These are phyloP conservation scores for Coronaproctus castanopsis DNA, from an alignment of 2,888 invertebrate genomes.

Conservation along the genomic window DNA sequence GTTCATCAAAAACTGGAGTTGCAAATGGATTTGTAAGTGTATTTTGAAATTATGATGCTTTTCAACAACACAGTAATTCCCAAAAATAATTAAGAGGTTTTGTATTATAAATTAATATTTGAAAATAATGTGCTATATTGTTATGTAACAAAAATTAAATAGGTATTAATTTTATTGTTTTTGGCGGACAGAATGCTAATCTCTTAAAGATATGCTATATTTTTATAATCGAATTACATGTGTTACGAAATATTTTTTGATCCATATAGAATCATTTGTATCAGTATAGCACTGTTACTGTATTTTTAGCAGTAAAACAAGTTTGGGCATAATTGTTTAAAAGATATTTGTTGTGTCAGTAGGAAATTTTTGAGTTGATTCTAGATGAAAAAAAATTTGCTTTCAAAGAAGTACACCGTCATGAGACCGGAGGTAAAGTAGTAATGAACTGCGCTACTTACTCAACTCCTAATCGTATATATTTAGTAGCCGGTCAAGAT, in stretches of 20 bases:
- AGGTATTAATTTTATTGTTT: too few relatives aligned
- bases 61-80: neutral
- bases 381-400: conserved; percentile 64
- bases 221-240: too few relatives aligned
- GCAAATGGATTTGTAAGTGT: conserved; percentile 85
- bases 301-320: neutral
- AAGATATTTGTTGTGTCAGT: conserved; percentile 23
- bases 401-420: conserved; percentile 69
- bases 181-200: too few relatives aligned
- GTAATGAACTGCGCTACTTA: conserved; percentile 77
- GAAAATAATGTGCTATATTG: too few relatives aligned
- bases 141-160: too few relatives aligned
- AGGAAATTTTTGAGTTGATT: conserved; percentile 84
- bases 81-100: conserved; percentile 1
- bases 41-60: conserved; percentile 4
- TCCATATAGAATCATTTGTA: too few relatives aligned
- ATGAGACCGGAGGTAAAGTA: conserved; percentile 71
- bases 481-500: conserved; percentile 76
- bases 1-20: conserved; percentile 89
- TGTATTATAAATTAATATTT: too few relatives aligned
- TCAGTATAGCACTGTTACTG: too few relatives aligned
- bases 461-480: conserved; percentile 48
- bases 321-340: neutral
- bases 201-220: too few relatives aligned
- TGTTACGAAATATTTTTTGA: too few relatives aligned